Base-by-base conservation (phyloP, 2,888 invertebrate genomes). In the Fissipunctia ypsillon region DNA sequence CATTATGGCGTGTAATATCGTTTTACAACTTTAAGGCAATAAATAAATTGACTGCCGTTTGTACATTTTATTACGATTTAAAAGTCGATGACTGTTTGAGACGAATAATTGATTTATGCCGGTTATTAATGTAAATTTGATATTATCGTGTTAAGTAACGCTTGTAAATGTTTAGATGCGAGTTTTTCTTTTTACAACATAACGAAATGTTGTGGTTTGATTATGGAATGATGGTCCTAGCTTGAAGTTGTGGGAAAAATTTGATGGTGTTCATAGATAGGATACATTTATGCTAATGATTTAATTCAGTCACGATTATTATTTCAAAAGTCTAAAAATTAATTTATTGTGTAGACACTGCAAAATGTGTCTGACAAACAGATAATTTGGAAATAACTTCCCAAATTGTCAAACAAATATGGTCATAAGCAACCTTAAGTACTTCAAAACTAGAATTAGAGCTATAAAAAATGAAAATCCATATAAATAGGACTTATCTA, bases 41-140 rank as follows among this genome's bases (percentile, higher is more conserved):
- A 96, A 96, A 96, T 95, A 95, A 93, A 95, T 95, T 94, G 94
- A 95, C 95, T 95, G 95, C 95, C 93, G 95, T 93, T 95, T 93
- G 94, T 95, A 94, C 91, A 95, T 94, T 96, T 96, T 96, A 96
- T 96, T 95, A 94, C 95, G 93, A 96, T 96, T 96, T 95, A 95
- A 95, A 94, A 95, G 94, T 95, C 95, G 94, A 95, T 93, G 95
- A 95, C 91, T 95, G 94, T 92, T 94, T 93, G 90, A 93, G 93
- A 94, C 92, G 93, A 93, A 95, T 96, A 95, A 95, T 95, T 95
- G 95, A 96, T 96, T 96, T 95, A 96, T 91, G 90, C 80, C 85
- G 93, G 94, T 92, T 95, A 94, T 94, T 95, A 94, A 93, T 92
- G 91, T 91, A 93, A 92, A 95, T 95, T 95, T 94, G 93, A 93